These are phyloP conservation scores for Tympanuchus pallidicinctus DNA, from an alignment of 2,113 vertebrate species.

Conservation along the genomic window DNA sequence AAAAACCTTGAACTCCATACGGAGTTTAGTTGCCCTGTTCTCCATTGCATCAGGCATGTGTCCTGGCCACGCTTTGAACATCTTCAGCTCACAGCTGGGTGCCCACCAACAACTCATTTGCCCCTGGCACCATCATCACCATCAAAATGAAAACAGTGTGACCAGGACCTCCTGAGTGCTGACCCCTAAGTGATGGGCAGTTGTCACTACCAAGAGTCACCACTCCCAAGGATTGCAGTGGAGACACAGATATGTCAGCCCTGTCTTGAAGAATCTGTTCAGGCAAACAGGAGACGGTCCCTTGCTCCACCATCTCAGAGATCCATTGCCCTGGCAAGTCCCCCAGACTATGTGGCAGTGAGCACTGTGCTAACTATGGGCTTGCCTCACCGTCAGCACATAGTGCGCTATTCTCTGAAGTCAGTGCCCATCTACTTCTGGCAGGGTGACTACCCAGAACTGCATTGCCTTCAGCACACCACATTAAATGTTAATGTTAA, in stretches of 20 bases:
- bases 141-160: not conserved
- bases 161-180: not conserved
- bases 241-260: not conserved
- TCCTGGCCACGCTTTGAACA: rapidly evolving
- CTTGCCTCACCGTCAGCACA: rapidly evolving
- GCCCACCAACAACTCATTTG: not conserved
- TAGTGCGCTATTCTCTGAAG: not conserved
- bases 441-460: not conserved
- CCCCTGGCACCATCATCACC: not conserved
- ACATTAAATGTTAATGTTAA: not conserved
- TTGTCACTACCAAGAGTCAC: not conserved
- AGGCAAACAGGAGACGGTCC: not conserved
- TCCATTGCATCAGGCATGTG: rapidly evolving
- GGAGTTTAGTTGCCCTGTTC: not conserved
- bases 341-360: rapidly evolving
- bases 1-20: not conserved
- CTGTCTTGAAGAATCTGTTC: not conserved
- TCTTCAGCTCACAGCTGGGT: not conserved
- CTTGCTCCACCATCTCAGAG: not conserved
- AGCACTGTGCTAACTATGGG: not conserved
- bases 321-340: not conserved
- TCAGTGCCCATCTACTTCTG: not conserved
- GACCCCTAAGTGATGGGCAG: not conserved
- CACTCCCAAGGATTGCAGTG: rapidly evolving
- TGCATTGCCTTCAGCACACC: not conserved